Conservation (phyloP, 2,113 vertebrate species). For the Xyliphius kryptos region DNA sequence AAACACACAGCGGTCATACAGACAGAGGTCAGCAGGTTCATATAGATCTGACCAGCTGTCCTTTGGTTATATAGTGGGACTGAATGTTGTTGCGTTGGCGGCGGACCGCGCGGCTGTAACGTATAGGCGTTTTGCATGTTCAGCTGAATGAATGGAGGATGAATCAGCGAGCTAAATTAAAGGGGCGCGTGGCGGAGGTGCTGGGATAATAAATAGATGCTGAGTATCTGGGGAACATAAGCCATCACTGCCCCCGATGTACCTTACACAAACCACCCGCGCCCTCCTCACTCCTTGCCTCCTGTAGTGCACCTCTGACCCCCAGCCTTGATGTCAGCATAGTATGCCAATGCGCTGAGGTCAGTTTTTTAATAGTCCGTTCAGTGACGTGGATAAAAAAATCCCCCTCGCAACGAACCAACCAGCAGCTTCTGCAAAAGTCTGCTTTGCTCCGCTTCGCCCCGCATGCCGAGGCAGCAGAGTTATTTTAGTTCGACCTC, state of each 20-base stretch:
- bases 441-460: too few relatives aligned
- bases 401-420: conserved; percentile 8
- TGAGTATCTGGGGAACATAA: conserved; percentile 69
- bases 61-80: too few relatives aligned
- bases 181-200: conserved; percentile 71
- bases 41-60: too few relatives aligned
- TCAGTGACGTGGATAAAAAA: conserved; percentile 62
- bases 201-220: conserved; percentile 75
- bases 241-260: conserved; percentile 53
- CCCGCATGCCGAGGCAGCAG: conserved; percentile 61
- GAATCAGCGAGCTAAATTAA: conserved; percentile 90
- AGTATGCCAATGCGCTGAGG: conserved; percentile 39
- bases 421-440: conserved; percentile 2
- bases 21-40: too few relatives aligned
- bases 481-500: too few relatives aligned
- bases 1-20: too few relatives aligned
- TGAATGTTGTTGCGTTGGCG: too few relatives aligned
- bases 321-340: conserved; percentile 45
- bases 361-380: conserved; percentile 54
- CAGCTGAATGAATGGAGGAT: conserved; percentile 78
- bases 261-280: too few relatives aligned
- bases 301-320: conserved; percentile 49
- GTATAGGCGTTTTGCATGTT: too few relatives aligned
- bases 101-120: conserved; percentile 75
- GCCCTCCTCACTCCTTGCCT: too few relatives aligned